Percentiles rank a stretch among this genome's conserved stretches.
Conservation (phyloP, 1,140 invertebrate species). For the Drosophila kepulauana region DNA sequence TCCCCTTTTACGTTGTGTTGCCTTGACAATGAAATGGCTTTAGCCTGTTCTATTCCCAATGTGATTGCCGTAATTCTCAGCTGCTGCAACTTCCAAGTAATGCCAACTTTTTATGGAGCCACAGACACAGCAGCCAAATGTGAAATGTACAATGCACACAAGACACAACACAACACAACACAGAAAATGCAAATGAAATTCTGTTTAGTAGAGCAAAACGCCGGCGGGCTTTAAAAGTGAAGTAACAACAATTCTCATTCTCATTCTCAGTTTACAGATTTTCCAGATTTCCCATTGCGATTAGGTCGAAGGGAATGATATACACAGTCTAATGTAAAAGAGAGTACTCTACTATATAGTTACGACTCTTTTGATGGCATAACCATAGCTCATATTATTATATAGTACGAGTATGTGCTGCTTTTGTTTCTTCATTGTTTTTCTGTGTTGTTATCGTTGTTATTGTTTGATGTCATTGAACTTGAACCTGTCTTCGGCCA, state of each 20-base stretch:
- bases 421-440: slow-evolving; percentile 27
- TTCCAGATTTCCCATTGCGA: slow-evolving; percentile 65
- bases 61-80: slow-evolving; percentile 71
- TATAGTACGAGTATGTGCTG: slow-evolving; percentile 30
- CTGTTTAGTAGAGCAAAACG: slow-evolving; percentile 79
- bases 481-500: slow-evolving; percentile 68
- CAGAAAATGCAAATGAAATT: slow-evolving; percentile 72
- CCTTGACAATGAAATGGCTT: slow-evolving; percentile 79
- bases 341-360: slow-evolving; percentile 12
- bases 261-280: slow-evolving; percentile 61
- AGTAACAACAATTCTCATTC: slow-evolving; percentile 51
- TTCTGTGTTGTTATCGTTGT: slow-evolving; percentile 56
- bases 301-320: slow-evolving; percentile 36
- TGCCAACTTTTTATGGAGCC: slow-evolving; percentile 2
- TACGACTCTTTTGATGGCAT: slow-evolving; percentile 25
- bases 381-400: slow-evolving; percentile 43
- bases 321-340: slow-evolving; percentile 8
- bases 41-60: neutral
- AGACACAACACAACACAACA: no score
- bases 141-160: neutral
- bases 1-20: slow-evolving; percentile 37
- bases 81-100: slow-evolving; percentile 18
- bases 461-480: slow-evolving; percentile 80
- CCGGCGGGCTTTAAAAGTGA: slow-evolving; percentile 33
- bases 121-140: neutral